Evolutionary conservation across 2,797 vertebrate species (phyloP), one percentile per base, ranked within the genome.

Genomic region (Echeneis naucrates): DNA sequence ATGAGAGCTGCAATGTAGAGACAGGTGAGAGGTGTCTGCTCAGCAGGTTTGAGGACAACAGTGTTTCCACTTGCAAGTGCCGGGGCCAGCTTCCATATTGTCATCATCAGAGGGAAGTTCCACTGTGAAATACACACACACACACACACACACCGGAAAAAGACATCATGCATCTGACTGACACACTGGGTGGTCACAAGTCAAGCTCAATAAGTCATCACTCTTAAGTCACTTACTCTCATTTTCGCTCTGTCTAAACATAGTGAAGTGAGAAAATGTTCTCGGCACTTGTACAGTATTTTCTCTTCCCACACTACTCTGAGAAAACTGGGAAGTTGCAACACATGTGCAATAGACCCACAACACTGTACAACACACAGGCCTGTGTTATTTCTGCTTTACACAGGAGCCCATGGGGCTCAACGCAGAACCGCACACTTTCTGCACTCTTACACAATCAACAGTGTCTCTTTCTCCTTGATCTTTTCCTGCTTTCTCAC

Each of bases 91-190:
- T 99, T 99, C 98, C 98, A 99, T 45, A 96, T 96, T 84, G 97
- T 97, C 98, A 99, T 99, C 95, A 99, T 94, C 89, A 99, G 93
- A 81, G 98, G 98, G 93, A 99, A 99, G 95, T 99, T 99, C 98
- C 98, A 99, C 98, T 99, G 94, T 52, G 85, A 72, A 16, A 78
- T 71, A 80, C 60, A 48, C 35, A 84, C 40, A 69, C 62, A 78
- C 75, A 75, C 60, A 75, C 78, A 76, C 71, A 78, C 75, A 76
- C 61, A 76, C 53, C 58, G 40, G 68, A 81, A 86, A 87, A 87
- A 87, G 77, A 83, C 84, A 80, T 87, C 81, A 91, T 71, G 68
- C 83, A 83, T 87, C 78, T 77, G 78, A 84, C 75, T 77, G 88
- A 88, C 83, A 85, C 78, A 60, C 72, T 92, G 91, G 88, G 91